Percentiles rank a stretch among this genome's conserved stretches.
Conservation (phyloP, 2,113 vertebrate genomes). For the Mesembrinibis cayennensis region DNA sequence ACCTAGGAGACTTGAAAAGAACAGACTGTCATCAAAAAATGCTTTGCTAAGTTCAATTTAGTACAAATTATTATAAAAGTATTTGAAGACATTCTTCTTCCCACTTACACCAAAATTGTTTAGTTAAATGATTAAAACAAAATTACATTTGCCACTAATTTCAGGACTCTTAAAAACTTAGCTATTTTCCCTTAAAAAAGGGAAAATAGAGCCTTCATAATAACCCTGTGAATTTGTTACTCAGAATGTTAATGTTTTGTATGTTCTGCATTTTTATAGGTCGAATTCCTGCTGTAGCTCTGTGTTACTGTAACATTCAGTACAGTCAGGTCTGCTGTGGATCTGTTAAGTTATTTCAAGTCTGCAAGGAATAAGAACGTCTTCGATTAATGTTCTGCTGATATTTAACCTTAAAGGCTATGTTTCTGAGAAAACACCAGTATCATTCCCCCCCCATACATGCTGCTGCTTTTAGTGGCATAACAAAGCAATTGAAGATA, state of each 20-base stretch:
- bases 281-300: background rate
- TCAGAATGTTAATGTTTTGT: background rate
- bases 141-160: background rate
- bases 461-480: background rate
- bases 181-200: background rate
- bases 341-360: background rate
- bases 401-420: background rate
- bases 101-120: background rate
- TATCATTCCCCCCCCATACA: background rate
- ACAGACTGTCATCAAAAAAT: background rate
- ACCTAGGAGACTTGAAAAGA: background rate
- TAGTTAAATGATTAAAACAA: background rate
- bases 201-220: background rate
- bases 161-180: background rate
- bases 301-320: background rate
- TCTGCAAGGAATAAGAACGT: background rate
- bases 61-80: background rate
- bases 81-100: background rate
- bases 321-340: background rate
- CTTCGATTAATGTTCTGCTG: background rate
- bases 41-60: background rate
- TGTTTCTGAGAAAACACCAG: constrained; percentile 1
- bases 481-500: constrained; percentile 5
- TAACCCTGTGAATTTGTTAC: background rate
- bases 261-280: background rate